A percentile compares a stretch with the other conserved stretches of the same genome.
These are phyloP conservation scores for Thymelicus sylvestris DNA, from an alignment of 2,888 invertebrate genomes.

Conservation along the genomic window DNA sequence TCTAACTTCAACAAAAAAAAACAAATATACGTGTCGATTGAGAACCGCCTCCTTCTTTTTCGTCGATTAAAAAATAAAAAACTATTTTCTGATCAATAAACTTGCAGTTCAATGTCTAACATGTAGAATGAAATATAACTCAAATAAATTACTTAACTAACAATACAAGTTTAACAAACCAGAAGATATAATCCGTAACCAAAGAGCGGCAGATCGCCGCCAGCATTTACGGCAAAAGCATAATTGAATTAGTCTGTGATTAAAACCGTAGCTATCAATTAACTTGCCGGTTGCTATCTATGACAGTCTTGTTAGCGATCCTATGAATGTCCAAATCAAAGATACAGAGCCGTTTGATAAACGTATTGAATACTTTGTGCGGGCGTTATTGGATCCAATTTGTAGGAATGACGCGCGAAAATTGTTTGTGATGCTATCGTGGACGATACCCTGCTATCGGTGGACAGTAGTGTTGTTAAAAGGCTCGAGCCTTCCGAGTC, in stretches of 20 bases:
- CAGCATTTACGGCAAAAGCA: neutral
- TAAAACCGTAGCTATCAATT: conserved; percentile 22
- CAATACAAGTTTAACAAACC: neutral
- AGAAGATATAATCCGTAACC: neutral
- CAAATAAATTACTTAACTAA: conserved; percentile 4
- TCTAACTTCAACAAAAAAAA: no score
- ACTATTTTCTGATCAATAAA: neutral
- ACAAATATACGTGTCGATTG: no score
- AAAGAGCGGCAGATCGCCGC: neutral
- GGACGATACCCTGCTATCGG: conserved; percentile 40
- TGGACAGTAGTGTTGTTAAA: no score
- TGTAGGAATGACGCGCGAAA: conserved; percentile 56
- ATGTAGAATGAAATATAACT: neutral
- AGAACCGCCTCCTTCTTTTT: no score
- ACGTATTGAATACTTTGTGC: conserved; percentile 29
- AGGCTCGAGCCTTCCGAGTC: no score
- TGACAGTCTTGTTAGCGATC: conserved; percentile 27
- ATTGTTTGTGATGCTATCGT: conserved; percentile 41
- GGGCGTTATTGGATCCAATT: conserved; percentile 53
- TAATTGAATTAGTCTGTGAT: conserved; percentile 25
- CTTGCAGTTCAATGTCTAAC: neutral
- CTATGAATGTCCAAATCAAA: conserved; percentile 11
- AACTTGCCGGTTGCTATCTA: conserved; percentile 15
- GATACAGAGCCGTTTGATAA: conserved; percentile 31
- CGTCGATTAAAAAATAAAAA: no score